Evolutionary conservation across 2,888 invertebrate genomes (phyloP).

Genomic region (Oscheius onirici): DNA sequence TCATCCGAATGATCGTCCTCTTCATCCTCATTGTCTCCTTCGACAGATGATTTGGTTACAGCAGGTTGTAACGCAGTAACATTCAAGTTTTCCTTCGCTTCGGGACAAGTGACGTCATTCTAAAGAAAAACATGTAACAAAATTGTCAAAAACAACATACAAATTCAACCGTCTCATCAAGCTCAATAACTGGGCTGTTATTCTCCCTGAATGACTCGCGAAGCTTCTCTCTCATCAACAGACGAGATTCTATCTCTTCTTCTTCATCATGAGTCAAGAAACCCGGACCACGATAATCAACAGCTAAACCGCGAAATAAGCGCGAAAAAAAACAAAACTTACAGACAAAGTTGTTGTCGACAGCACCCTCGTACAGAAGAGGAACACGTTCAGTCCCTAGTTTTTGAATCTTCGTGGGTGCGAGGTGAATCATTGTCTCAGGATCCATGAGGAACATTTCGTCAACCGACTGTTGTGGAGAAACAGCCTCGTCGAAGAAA

Average conservation of each 20-base stretch:
- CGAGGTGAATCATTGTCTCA: constrained; percentile 27
- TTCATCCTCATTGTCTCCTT: neutral
- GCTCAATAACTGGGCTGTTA: neutral
- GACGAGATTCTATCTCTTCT: constrained; percentile 37
- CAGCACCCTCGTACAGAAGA: constrained; percentile 46
- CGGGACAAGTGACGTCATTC: neutral
- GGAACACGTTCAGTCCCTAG: constrained; percentile 41
- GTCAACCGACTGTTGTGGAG: constrained; percentile 19
- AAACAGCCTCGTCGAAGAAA: constrained; percentile 21
- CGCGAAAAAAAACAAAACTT: neutral
- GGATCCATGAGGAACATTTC: constrained; percentile 33
- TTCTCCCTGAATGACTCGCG: constrained; percentile 1
- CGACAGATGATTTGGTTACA: neutral
- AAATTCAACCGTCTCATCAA: constrained; percentile 1
- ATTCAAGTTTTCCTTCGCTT: constrained; percentile 2
- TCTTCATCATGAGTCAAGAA: constrained; percentile 56
- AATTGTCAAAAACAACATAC: neutral
- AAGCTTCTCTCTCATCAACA: constrained; percentile 4
- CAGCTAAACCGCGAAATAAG: constrained; percentile 31
- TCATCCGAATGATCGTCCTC: constrained; percentile 17
- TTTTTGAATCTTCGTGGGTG: constrained; percentile 16
- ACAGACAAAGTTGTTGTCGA: constrained; percentile 44
- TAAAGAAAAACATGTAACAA: neutral
- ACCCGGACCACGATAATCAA: constrained; percentile 51
- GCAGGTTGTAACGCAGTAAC: neutral